phyloP scores from a whole-genome alignment of 1,140 invertebrate genomes.

The Drosophila sulfurigaster region DNA sequence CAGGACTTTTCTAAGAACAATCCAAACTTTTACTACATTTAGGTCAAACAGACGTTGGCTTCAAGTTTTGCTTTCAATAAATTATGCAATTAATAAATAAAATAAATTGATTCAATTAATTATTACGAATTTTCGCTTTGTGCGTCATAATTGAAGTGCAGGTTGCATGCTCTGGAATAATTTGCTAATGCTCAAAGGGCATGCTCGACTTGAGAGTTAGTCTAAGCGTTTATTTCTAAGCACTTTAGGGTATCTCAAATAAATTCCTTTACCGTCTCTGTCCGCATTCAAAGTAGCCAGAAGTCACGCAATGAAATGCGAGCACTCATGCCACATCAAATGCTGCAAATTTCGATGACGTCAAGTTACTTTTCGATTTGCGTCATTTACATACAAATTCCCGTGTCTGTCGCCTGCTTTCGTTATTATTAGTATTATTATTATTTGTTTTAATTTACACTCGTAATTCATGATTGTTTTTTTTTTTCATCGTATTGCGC shows the following conservation, averaged over 20 bases:
- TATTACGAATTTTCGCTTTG: constrained; percentile 1
- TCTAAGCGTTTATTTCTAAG: no score
- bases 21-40: constrained; percentile 63
- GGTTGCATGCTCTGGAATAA: no score
- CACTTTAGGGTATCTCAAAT: no score
- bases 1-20: constrained; percentile 56
- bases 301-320: constrained; percentile 24
- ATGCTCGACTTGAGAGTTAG: neutral
- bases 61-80: neutral
- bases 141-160: neutral
- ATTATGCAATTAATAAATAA: neutral
- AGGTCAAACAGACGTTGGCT: neutral
- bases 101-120: neutral
- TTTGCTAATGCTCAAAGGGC: neutral
- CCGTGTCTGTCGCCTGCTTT: neutral
- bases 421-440: constrained; percentile 4
- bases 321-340: constrained; percentile 3
- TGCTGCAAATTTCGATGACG: constrained; percentile 21
- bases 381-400: constrained; percentile 22
- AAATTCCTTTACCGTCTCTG: neutral
- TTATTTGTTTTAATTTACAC: constrained; percentile 6
- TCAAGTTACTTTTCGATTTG: constrained; percentile 36
- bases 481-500: neutral
- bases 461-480: neutral
- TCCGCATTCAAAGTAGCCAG: neutral